Conservation (phyloP, 2,113 vertebrate species). For the Triplophysa siluroides region DNA sequence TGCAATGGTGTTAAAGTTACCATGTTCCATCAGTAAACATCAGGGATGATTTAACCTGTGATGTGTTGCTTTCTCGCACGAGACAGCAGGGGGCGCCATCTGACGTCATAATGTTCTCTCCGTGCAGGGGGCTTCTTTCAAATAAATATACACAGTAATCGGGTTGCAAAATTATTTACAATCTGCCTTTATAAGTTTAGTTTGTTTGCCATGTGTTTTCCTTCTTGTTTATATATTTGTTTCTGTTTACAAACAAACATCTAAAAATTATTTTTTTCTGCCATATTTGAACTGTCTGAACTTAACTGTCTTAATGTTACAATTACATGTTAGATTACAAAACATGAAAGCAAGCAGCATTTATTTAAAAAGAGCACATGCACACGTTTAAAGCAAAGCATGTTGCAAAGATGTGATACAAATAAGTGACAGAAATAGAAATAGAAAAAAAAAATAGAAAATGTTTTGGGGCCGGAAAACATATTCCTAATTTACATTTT, state of each 20-base stretch:
- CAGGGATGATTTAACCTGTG: not conserved
- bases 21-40: not conserved
- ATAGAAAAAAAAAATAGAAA: too few relatives aligned
- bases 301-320: not conserved
- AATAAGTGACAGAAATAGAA: too few relatives aligned
- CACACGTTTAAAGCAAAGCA: not conserved
- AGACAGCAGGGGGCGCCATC: constrained; percentile 33
- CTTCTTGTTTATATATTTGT: not conserved
- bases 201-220: not conserved
- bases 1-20: not conserved
- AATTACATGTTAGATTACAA: not conserved
- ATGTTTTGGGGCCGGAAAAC: too few relatives aligned
- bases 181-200: too few relatives aligned
- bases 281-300: not conserved
- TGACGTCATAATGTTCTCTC: not conserved
- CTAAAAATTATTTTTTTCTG: not conserved
- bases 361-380: not conserved
- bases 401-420: too few relatives aligned
- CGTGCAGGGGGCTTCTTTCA: not conserved
- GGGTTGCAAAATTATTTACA: too few relatives aligned
- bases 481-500: too few relatives aligned
- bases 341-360: not conserved
- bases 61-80: not conserved
- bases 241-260: not conserved
- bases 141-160: not conserved